phyloP scores from a whole-genome alignment of 2,888 invertebrate genomes.

The Bombylius discolor region DNA sequence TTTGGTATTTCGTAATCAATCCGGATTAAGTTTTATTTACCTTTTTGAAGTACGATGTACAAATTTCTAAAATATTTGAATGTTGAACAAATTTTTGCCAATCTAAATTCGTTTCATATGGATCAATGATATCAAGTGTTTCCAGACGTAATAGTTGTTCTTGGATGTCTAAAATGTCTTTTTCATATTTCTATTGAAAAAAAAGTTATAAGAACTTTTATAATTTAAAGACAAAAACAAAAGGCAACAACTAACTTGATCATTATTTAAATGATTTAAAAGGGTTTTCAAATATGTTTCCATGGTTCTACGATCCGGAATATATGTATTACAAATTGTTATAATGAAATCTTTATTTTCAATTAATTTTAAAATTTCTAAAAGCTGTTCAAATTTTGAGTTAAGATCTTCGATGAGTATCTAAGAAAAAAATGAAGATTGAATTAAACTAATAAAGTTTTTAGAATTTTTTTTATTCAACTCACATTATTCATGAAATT shows the following conservation, averaged over 20 bases:
- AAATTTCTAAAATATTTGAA: constrained; percentile 26
- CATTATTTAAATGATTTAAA: constrained; percentile 24
- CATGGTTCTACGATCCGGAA: constrained; percentile 26
- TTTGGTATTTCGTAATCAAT: no score
- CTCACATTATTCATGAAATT: constrained; percentile 20
- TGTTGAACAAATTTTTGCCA: constrained; percentile 36
- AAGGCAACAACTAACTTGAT: background rate
- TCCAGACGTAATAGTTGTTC: constrained; percentile 32
- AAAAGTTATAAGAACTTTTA: background rate
- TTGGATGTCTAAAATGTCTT: constrained; percentile 27
- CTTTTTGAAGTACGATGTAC: constrained; percentile 26
- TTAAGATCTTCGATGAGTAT: constrained; percentile 14
- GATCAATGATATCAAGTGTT: constrained; percentile 33
- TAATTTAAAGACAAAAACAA: background rate
- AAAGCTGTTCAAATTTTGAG: constrained; percentile 21
- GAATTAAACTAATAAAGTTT: background rate
- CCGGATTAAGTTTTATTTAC: constrained; percentile 1
- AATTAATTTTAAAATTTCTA: constrained; percentile 23
- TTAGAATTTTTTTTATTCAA: background rate
- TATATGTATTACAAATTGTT: constrained; percentile 25
- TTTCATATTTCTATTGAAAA: constrained; percentile 10
- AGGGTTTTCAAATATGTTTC: constrained; percentile 26
- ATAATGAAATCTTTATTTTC: constrained; percentile 28
- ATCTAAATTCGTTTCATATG: constrained; percentile 30
- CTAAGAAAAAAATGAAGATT: no score